Evolutionary conservation across 1,140 invertebrate species (phyloP), one percentile per base, ranked within the genome.

Genomic region (Drosophila sp.): DNA sequence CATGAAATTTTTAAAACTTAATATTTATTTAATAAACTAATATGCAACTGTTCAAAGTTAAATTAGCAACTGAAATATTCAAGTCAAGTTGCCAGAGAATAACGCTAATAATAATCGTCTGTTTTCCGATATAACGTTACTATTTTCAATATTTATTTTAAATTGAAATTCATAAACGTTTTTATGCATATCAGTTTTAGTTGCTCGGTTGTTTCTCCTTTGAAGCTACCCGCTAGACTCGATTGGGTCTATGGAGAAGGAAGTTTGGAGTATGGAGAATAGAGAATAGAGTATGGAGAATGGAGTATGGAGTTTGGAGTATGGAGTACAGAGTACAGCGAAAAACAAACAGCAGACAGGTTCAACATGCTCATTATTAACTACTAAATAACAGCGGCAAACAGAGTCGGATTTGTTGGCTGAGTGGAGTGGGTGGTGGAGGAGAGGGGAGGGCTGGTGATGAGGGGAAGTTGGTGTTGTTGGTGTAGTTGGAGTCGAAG

Each of bases 341-440:
- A 72, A 78, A 86, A 84, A 75, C 81, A 80, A 84, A 84, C 81
- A 86, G 57, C 74, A 21, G 81, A 75, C 81, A 76, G 81, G 71
- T 70, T 80, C 83, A 89, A 87, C 82, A 89, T 87, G 82, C 82
- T 87, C 82, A 87, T 87, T 87, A 87, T 87, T 87, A 87, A 87
- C 82, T 87, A 87, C 82, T 87, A 87, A 87, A 87, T 87, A 87
- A 87, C 82, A 72, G 86, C 70, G 75, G 70, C 71, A 77, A 82
- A 87, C 76, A 76, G 73, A 40, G 27, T 32, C n/a, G n/a, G 18
- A 51, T 8, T 32, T 32, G 25, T 1, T 29, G 36, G 0, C n/a
- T n/a, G n/a, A n/a, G 36, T 4, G 46, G 14, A 51, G 32, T 46
- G 16, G 57, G 5, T 11, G 14, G 9, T 25, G 29, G 11, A 2